Conservation (phyloP, 2,888 invertebrate genomes). For the Drosophila imparisetae region DNA sequence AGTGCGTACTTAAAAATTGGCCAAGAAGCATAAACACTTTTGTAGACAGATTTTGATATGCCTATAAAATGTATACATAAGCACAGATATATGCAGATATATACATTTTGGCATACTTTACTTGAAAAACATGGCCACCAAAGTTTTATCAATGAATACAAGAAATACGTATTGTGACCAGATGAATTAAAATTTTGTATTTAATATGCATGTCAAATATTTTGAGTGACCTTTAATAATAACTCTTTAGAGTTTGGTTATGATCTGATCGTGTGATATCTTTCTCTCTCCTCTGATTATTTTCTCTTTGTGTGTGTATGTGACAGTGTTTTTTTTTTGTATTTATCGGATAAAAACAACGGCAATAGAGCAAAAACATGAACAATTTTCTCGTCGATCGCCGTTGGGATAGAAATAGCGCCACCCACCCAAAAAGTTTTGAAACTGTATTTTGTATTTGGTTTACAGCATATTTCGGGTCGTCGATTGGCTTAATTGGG, state of each 20-base stretch:
- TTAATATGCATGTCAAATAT: slow-evolving; percentile 15
- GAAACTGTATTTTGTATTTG: slow-evolving; percentile 59
- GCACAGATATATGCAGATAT: slow-evolving; percentile 18
- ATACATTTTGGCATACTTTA: slow-evolving; percentile 28
- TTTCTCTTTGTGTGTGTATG: slow-evolving; percentile 8
- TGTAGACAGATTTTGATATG: slow-evolving; percentile 10
- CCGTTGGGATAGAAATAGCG: slow-evolving; percentile 67
- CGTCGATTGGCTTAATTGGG: slow-evolving; percentile 57
- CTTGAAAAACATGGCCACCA: slow-evolving; percentile 56
- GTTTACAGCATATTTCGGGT: slow-evolving; percentile 57
- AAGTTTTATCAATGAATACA: slow-evolving; percentile 68
- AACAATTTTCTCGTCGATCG: slow-evolving; percentile 57
- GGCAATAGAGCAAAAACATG: slow-evolving; percentile 68
- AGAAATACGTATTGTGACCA: not conserved
- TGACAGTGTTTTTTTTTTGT: slow-evolving; percentile 41
- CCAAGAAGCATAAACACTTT: slow-evolving; percentile 47
- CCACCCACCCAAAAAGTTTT: slow-evolving; percentile 72
- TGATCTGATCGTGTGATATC: slow-evolving; percentile 45
- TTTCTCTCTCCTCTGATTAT: slow-evolving; percentile 13
- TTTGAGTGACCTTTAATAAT: slow-evolving; percentile 34
- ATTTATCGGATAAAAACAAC: slow-evolving; percentile 63
- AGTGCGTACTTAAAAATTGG: slow-evolving; percentile 34
- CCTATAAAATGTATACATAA: slow-evolving; percentile 18
- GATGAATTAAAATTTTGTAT: slow-evolving; percentile 2
- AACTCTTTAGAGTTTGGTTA: slow-evolving; percentile 6